Evolutionary conservation across 2,113 vertebrate species (phyloP).

Genomic region (Neotoma lepida): DNA sequence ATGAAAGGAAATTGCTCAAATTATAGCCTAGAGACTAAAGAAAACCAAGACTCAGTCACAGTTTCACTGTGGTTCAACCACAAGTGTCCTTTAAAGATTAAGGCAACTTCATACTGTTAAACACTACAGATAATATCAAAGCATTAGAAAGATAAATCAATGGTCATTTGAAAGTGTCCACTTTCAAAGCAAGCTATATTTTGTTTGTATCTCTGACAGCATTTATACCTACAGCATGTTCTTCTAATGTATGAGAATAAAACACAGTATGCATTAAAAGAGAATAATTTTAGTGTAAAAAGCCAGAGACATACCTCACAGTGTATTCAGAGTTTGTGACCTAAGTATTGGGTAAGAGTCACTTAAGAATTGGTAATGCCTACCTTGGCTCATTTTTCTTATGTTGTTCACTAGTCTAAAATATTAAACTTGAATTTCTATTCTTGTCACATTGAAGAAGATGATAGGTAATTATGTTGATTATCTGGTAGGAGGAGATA

Average conservation of each 20-base stretch:
- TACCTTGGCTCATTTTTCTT: background rate
- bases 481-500: background rate
- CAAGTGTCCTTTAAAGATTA: constrained; percentile 65
- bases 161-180: constrained; percentile 39
- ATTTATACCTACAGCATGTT: background rate
- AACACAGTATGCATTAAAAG: background rate
- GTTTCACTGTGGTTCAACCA: constrained; percentile 62
- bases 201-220: background rate
- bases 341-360: background rate
- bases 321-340: background rate
- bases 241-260: background rate
- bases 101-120: constrained; percentile 57
- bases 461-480: background rate
- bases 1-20: constrained; percentile 60
- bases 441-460: background rate
- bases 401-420: background rate
- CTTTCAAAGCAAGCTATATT: background rate
- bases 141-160: constrained; percentile 60
- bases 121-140: constrained; percentile 52
- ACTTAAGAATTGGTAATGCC: background rate
- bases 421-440: constrained; percentile 3
- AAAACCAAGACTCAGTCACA: constrained; percentile 16
- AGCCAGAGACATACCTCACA: background rate
- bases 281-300: background rate
- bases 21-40: constrained; percentile 53